Conservation (phyloP, 2,888 invertebrate species). For the Micropterix aruncella region DNA sequence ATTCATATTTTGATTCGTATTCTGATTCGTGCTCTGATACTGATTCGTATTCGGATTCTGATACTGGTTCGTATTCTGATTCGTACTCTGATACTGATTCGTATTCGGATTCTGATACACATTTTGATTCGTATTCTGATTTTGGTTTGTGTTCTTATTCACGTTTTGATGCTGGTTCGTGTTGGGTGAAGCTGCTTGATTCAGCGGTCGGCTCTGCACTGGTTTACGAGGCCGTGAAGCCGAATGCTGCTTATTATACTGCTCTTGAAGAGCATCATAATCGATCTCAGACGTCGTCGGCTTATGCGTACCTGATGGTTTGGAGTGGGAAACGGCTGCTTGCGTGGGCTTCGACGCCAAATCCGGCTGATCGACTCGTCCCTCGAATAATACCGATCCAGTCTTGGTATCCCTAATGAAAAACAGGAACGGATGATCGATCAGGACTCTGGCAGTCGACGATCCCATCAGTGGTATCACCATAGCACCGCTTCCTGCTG, state of each 20-base stretch:
- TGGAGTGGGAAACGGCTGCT: not conserved
- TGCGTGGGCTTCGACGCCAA: slow-evolving; percentile 1
- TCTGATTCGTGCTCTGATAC: not conserved
- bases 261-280: not conserved
- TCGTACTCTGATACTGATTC: not conserved
- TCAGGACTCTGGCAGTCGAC: slow-evolving; percentile 29
- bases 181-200: not conserved
- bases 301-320: not conserved
- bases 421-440: slow-evolving; percentile 51
- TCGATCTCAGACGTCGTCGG: not conserved
- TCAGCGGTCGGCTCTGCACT: not conserved
- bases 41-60: not conserved
- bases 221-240: no score
- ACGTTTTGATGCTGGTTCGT: not conserved
- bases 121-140: not conserved
- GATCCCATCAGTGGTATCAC: slow-evolving; percentile 46
- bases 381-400: slow-evolving; percentile 46
- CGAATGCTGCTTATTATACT: not conserved
- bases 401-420: slow-evolving; percentile 42
- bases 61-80: not conserved
- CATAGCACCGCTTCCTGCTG: slow-evolving; percentile 42
- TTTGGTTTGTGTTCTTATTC: not conserved
- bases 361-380: slow-evolving; percentile 38
- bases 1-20: not conserved
- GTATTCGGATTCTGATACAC: not conserved